phyloP scores from a whole-genome alignment of 2,113 vertebrate species.

The Dicentrarchus labrax region DNA sequence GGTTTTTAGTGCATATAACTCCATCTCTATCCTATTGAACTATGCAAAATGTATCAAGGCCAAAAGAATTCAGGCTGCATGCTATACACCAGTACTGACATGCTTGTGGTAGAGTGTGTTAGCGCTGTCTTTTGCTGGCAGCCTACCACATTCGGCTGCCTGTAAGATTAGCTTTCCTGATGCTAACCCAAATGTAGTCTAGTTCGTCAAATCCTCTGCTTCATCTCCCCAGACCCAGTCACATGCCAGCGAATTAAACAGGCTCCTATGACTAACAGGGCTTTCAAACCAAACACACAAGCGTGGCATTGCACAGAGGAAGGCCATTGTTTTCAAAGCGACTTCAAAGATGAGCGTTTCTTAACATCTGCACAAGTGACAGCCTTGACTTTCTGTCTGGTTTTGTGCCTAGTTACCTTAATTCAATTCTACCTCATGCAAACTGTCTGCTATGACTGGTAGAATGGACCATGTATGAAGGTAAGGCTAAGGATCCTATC shows the following conservation, averaged over 20 bases:
- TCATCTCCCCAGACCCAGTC: conserved; percentile 34
- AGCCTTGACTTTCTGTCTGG: not conserved
- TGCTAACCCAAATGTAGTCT: conserved; percentile 57
- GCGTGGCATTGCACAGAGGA: not conserved
- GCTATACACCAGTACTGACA: not conserved
- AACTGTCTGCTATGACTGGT: not conserved
- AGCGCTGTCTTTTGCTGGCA: conserved; percentile 1
- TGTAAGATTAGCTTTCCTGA: conserved; percentile 63
- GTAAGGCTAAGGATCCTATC: not conserved
- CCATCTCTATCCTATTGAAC: not conserved
- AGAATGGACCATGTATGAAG: not conserved
- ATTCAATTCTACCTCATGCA: not conserved
- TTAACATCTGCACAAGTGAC: not conserved
- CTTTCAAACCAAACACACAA: conserved; percentile 24
- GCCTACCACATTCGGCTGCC: conserved; percentile 25
- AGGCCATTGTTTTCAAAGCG: conserved; percentile 2
- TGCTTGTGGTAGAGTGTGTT: conserved; percentile 16
- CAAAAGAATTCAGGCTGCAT: not conserved
- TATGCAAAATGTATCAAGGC: conserved; percentile 6
- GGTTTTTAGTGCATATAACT: not conserved
- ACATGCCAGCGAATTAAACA: conserved; percentile 60
- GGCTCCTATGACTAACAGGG: conserved; percentile 33
- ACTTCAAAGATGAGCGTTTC: not conserved
- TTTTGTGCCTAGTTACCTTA: not conserved
- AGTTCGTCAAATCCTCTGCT: conserved; percentile 55